A percentile compares a stretch with the other conserved stretches of the same genome.
Conservation (phyloP, 2,113 vertebrate species). For the Leptobrachium ailaonicum region DNA sequence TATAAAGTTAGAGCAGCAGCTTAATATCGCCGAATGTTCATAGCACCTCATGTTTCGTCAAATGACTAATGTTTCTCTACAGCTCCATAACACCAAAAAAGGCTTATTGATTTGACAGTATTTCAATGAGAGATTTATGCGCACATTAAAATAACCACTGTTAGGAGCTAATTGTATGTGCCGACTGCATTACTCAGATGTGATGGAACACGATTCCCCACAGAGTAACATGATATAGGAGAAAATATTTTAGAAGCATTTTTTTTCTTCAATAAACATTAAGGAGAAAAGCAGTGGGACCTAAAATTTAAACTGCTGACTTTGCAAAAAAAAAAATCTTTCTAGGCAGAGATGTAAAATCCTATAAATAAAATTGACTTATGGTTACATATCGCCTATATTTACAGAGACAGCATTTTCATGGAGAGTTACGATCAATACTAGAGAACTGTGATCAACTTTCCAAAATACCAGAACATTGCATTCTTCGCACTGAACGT, state of each 20-base stretch:
- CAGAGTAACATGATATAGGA: conserved; percentile 34
- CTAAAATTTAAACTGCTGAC: conserved; percentile 40
- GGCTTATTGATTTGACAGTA: not conserved
- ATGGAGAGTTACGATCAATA: conserved; percentile 41
- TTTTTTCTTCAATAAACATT: conserved; percentile 42
- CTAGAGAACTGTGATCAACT: conserved; percentile 14
- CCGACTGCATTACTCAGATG: conserved; percentile 44
- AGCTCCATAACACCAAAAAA: conserved; percentile 14
- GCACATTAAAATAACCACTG: conserved; percentile 9
- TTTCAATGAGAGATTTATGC: conserved; percentile 33
- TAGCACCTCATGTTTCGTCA: conserved; percentile 38
- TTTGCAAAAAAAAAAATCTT: conserved; percentile 35
- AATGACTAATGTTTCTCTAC: conserved; percentile 31
- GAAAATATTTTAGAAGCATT: conserved; percentile 39
- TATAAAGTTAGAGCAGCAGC: not conserved
- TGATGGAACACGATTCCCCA: conserved; percentile 37
- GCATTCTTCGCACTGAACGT: conserved; percentile 7
- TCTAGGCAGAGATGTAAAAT: conserved; percentile 28
- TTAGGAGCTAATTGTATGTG: conserved; percentile 35
- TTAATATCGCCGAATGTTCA: conserved; percentile 18
- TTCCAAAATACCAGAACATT: conserved; percentile 12
- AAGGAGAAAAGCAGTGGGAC: conserved; percentile 35
- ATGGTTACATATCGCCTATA: conserved; percentile 32
- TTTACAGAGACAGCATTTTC: conserved; percentile 45
- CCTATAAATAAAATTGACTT: conserved; percentile 49